phyloP scores from a whole-genome alignment of 2,797 vertebrate genomes.

The Bryconaethiops microstoma region DNA sequence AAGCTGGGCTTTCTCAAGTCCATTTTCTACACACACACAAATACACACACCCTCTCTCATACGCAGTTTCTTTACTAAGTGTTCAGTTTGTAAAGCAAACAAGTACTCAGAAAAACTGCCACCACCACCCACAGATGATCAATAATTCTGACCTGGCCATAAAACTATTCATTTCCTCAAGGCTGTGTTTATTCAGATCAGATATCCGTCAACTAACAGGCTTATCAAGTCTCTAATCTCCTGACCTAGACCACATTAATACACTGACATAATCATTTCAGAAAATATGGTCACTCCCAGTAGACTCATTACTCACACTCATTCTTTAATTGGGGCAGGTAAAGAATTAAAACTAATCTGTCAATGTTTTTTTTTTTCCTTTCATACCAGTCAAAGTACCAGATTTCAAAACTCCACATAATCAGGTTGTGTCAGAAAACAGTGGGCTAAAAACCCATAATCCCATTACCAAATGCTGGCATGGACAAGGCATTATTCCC shows the following conservation, averaged over 20 bases:
- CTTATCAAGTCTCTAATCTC: constrained; percentile 11
- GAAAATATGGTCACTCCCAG: neutral
- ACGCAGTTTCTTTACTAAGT: neutral
- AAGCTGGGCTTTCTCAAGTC: constrained; percentile 10
- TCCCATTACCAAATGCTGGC: constrained; percentile 20
- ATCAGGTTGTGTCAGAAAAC: constrained; percentile 22
- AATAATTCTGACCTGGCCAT: neutral
- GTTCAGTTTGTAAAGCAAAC: neutral
- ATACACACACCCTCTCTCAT: neutral
- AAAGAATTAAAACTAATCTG: neutral
- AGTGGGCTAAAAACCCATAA: constrained; percentile 15
- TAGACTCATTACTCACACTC: neutral
- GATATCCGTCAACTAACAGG: neutral
- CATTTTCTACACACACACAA: constrained; percentile 19
- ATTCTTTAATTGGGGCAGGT: constrained; percentile 5
- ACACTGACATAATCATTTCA: constrained; percentile 5
- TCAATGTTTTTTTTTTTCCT: neutral
- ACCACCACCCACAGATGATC: neutral
- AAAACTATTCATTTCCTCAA: neutral
- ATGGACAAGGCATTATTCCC: constrained; percentile 23
- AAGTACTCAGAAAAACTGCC: neutral
- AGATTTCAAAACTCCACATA: constrained; percentile 30
- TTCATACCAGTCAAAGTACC: constrained; percentile 26
- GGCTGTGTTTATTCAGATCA: neutral
- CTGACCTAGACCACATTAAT: neutral